These are phyloP conservation scores for Arizona elegans DNA, from an alignment of 2,113 vertebrate genomes.

Conservation along the genomic window DNA sequence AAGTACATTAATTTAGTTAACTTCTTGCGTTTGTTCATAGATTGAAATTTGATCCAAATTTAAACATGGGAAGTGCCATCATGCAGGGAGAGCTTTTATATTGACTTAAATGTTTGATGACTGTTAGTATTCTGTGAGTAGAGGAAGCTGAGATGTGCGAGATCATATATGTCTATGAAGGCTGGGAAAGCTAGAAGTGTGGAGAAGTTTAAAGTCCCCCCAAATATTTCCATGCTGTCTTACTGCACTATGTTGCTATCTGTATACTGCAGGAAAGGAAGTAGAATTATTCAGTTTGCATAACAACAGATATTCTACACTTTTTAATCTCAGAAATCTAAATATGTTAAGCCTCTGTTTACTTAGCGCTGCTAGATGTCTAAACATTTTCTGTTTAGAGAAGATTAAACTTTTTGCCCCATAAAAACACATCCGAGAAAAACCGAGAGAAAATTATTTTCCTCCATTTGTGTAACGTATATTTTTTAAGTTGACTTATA, in stretches of 20 bases:
- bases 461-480: not conserved
- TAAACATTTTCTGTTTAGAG: not conserved
- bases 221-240: not conserved
- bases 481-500: not conserved
- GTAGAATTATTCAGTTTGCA: not conserved
- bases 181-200: not conserved
- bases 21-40: not conserved
- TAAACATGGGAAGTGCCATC: not conserved
- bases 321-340: not conserved
- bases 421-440: not conserved
- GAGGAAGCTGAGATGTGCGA: not conserved
- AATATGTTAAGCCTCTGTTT: not conserved
- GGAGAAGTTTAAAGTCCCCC: not conserved
- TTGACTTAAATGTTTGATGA: not conserved
- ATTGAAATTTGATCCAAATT: not conserved
- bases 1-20: not conserved
- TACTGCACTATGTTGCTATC: not conserved
- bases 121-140: not conserved
- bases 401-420: not conserved
- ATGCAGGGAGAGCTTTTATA: not conserved
- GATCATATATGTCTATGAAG: not conserved
- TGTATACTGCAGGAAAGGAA: not conserved
- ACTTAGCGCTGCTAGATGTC: not conserved
- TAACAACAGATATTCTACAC: not conserved
- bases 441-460: not conserved